Evolutionary conservation across 2,888 invertebrate genomes (phyloP), one percentile per base, ranked within the genome.

Genomic region (Zhuqinia jingwanae): DNA sequence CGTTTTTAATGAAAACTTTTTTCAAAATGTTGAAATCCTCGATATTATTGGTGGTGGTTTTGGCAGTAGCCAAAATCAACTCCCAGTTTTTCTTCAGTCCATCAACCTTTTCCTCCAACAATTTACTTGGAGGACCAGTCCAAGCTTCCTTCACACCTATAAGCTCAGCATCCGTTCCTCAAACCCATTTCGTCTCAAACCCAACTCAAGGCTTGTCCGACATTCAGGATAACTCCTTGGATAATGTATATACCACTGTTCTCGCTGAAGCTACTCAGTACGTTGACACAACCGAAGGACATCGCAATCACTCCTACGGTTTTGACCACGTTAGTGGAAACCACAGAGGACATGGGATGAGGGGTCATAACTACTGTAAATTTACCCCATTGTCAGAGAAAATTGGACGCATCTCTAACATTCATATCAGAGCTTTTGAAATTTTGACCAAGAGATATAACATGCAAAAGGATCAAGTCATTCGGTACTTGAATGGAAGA

Each of bases 321-420:
- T 50, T 45, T 3, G 56, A 56, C 20, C 53, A 73, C 65, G 70
- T 77, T 60, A 68, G 75, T 20, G 81, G 85, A 13, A 76, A 79
- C 30, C 77, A 83, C 22, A 77, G 80, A 30, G 88, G 89, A 36
- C 89, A 89, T 76, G 89, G 89, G 60, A 88, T 87, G 87, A 75
- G 86, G 11, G 89, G 89, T 10, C 90, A 90, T 30, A 89, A 90
- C 45, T 91, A 91, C 68, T 90, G 90, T 86, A 91, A 91, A 84
- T 91, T 90, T 65, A 90, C 91, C 15, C 88, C 90, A 2, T 88
- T 88, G 25, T 89, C 90, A 3, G 86, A 90, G 70, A 90, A 90
- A 84, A 90, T 91, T 42, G 91, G 90, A 8, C 85, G 87, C 42
- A 78, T 88, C 25, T 89, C 89, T 30, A 90, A 91, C 60, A 80